Base-by-base conservation (phyloP, 92 coral and sea anemone genomes). In the Porites divaricata region DNA sequence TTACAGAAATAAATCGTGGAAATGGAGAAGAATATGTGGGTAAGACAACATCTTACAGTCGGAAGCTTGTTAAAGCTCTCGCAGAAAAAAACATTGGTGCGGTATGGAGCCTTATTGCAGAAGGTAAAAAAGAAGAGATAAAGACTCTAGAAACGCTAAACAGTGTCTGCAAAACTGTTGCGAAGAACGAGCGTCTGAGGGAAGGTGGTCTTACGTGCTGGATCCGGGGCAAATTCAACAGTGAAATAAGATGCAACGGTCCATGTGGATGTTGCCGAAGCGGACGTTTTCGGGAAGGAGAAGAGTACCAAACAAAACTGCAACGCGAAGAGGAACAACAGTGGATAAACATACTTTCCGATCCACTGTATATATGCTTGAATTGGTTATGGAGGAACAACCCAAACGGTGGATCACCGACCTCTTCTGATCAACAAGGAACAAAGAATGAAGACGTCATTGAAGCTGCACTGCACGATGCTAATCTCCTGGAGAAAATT, bases 51-150 rank as follows among this genome's bases (percentile, higher is more conserved):
- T n/a, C n/a, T n/a, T n/a, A n/a, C n/a, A n/a, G n/a, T n/a, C n/a
- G n/a, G n/a, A n/a, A n/a, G n/a, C n/a, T n/a, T n/a, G n/a, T n/a
- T n/a, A n/a, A n/a, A n/a, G 83, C 83, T 50, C 73, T 78, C 25
- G 73, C 63, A 22, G 15, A 23, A 22, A 51, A 78, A 11, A 51
- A 78, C 20, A 15, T 23, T 20, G 73, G 21, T 1, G 72, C 56
- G 24, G 83, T 78, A 20, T 78, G 63, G 83, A 78, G 14, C 41
- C 50, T 78, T 13, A 78, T 78, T 63, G 83, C 59, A 35, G 63
- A 49, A 45, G 72, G 20, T 9, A 65, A 65, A 21, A 62, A 65
- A 1, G 28, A 53, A 49, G 65, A n/a, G n/a, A n/a, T n/a, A n/a
- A n/a, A n/a, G n/a, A n/a, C n/a, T n/a, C n/a, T n/a, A n/a, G n/a